Percentiles rank a stretch among this genome's conserved stretches.
These are phyloP conservation scores for Anticlea derivata DNA, from an alignment of 2,888 invertebrate species.

Conservation along the genomic window DNA sequence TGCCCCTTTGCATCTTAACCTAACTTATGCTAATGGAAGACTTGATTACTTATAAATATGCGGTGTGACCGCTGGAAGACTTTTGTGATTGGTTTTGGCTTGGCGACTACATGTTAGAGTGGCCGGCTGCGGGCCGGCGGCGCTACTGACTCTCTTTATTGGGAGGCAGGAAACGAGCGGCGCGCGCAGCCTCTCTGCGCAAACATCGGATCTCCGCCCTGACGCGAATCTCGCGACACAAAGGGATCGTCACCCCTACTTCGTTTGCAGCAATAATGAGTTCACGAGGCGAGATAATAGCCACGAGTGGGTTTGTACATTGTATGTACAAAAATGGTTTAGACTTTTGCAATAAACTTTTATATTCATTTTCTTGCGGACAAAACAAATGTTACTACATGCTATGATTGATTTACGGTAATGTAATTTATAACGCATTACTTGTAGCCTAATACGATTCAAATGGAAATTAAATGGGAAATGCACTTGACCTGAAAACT, in stretches of 20 bases:
- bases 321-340: background rate
- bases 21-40: conserved; percentile 80
- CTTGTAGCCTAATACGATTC: too few species aligned
- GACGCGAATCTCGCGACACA: conserved; percentile 47
- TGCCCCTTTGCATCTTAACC: conserved; percentile 76
- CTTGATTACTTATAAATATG: conserved; percentile 75
- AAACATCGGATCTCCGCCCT: conserved; percentile 67
- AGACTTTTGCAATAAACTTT: conserved; percentile 1
- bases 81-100: conserved; percentile 46
- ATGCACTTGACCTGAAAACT: background rate
- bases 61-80: conserved; percentile 73
- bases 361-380: background rate
- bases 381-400: too few species aligned
- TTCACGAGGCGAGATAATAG: conserved; percentile 22
- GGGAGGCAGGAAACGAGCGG: conserved; percentile 39
- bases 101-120: conserved; percentile 67
- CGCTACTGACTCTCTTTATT: conserved; percentile 62
- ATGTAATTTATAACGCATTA: too few species aligned
- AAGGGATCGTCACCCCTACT: conserved; percentile 47
- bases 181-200: conserved; percentile 77
- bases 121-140: conserved; percentile 78
- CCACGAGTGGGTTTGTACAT: conserved; percentile 5
- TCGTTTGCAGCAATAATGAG: conserved; percentile 24
- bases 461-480: background rate
- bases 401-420: too few species aligned